Evolutionary conservation across 2,888 invertebrate species (phyloP), one percentile per base, ranked within the genome.

Genomic region (Mythimna ferrago): DNA sequence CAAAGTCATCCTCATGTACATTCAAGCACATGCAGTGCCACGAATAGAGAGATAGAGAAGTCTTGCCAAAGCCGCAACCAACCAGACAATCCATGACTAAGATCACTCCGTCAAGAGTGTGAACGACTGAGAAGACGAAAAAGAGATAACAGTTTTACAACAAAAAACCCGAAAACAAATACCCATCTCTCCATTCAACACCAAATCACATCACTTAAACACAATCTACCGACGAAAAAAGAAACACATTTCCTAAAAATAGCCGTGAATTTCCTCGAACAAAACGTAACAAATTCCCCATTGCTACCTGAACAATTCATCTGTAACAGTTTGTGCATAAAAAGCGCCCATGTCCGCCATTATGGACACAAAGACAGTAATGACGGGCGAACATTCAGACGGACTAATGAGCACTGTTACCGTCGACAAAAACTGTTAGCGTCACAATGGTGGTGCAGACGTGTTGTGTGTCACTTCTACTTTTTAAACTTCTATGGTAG

Each of bases 371-470:
- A 86, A 87, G 87, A 82, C 77, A 76, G 80, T 78, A 81, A 86
- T 82, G 83, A 82, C 82, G 82, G 81, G 77, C 81, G 78, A 71
- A 82, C 85, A 76, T 85, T 82, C 81, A 81, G 81, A 74, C 76
- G 77, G 76, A 81, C 90, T 91, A 91, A 91, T 90, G 91, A 91
- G 90, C 68, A 81, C 81, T 87, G 87, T 87, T 89, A 86, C 72
- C 78, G 81, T 73, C 56, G 73, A 87, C 87, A 90, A 90, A 90
- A 86, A 80, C 72, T 64, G 71, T 54, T 26, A 14, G 21, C 60
- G 62, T 63, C 72, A 83, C 80, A 83, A 80, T 82, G 54, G 61
- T 32, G 35, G 0, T 21, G 10, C 53, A 60, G 68, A 58, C 60
- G 63, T 65, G 71, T 64, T 75, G 64, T 71, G 68, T 71, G 73